These are phyloP conservation scores for Centruroides vittatus DNA, from an alignment of 1,140 invertebrate species.

Conservation along the genomic window DNA sequence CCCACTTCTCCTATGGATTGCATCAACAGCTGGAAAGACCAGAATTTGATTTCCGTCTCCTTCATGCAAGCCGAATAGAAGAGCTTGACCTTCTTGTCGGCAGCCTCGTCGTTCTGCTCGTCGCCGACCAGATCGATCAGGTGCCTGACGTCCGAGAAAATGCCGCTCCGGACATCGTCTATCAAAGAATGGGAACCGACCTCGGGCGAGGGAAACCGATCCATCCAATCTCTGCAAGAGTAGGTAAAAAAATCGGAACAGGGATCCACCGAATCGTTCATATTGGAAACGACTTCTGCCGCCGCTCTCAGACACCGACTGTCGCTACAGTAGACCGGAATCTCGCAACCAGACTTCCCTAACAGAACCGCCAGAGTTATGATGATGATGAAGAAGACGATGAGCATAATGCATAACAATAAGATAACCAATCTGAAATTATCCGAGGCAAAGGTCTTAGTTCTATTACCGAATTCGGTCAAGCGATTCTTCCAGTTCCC, in stretches of 20 bases:
- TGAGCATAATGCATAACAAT: slow-evolving; percentile 2
- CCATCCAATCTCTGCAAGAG: slow-evolving; percentile 39
- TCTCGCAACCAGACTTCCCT: slow-evolving; percentile 1
- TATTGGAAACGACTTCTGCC: slow-evolving; percentile 27
- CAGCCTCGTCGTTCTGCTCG: slow-evolving; percentile 2
- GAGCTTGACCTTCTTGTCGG: slow-evolving; percentile 16
- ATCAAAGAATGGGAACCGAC: slow-evolving; percentile 2
- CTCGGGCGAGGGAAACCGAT: slow-evolving; percentile 24
- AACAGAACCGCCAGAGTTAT: slow-evolving; percentile 5
- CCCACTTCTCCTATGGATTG: slow-evolving; percentile 18
- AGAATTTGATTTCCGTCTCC: slow-evolving; percentile 15
- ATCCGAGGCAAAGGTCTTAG: slow-evolving; percentile 9
- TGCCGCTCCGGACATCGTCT: slow-evolving; percentile 1
- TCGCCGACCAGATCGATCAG: slow-evolving; percentile 15
- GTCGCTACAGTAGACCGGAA: slow-evolving; percentile 1
- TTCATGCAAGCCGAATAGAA: slow-evolving; percentile 18
- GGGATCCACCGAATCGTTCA: slow-evolving; percentile 35
- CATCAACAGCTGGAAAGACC: slow-evolving; percentile 13
- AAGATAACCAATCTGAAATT: slow-evolving; percentile 6
- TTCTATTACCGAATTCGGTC: slow-evolving; percentile 3
- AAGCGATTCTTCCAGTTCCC: neutral
- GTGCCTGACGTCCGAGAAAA: slow-evolving; percentile 9
- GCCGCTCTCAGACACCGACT: slow-evolving; percentile 2
- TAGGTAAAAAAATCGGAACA: slow-evolving; percentile 43
- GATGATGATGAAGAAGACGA: slow-evolving; percentile 9